Percentiles rank a stretch among this genome's conserved stretches.
Evolutionary conservation across 2,888 invertebrate genomes (phyloP).

Genomic region (Leucophenga montana): DNA sequence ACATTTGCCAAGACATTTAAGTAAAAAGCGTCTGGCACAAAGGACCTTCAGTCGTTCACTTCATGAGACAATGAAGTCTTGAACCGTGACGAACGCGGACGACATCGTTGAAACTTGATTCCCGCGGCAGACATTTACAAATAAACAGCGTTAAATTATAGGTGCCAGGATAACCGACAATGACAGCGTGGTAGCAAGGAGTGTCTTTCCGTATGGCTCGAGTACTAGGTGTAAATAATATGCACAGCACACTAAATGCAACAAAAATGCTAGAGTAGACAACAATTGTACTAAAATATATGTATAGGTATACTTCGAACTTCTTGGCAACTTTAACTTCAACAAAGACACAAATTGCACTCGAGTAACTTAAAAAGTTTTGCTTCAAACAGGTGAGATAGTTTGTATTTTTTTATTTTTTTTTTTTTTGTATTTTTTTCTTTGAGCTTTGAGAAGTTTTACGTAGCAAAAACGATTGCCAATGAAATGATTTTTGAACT

Average conservation of each 20-base stretch:
- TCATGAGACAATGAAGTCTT: slow-evolving; percentile 4
- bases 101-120: slow-evolving; percentile 30
- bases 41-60: background rate
- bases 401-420: too few species aligned
- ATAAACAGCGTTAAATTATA: slow-evolving; percentile 66
- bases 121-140: slow-evolving; percentile 62
- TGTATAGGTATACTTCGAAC: too few species aligned
- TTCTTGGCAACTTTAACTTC: slow-evolving; percentile 9
- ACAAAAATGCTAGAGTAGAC: slow-evolving; percentile 15
- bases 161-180: slow-evolving; percentile 44
- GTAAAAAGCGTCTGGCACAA: background rate
- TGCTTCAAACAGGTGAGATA: background rate
- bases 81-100: slow-evolving; percentile 8
- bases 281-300: background rate
- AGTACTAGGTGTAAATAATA: slow-evolving; percentile 19
- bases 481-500: slow-evolving; percentile 16
- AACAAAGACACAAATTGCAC: slow-evolving; percentile 11
- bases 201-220: too few species aligned
- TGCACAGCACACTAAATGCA: slow-evolving; percentile 3
- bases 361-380: background rate
- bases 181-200: slow-evolving; percentile 15
- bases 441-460: background rate
- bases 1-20: background rate
- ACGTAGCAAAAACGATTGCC: background rate
- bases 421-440: background rate